Percentiles rank a stretch among this genome's conserved stretches.
Conservation (phyloP, 2,888 invertebrate genomes). For the Andrena flavipes region DNA sequence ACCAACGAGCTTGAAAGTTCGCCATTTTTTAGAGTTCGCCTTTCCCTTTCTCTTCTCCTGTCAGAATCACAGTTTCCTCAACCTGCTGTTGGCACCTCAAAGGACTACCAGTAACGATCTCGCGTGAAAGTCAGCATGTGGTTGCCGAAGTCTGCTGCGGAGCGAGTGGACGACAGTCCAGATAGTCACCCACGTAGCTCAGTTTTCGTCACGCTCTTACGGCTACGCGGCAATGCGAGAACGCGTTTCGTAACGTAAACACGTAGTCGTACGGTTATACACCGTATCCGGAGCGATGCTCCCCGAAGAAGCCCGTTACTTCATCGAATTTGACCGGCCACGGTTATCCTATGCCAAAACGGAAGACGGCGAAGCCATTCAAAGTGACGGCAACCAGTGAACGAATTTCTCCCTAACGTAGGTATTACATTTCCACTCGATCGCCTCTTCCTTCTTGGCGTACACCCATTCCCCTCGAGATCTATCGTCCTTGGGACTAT, state of each 20-base stretch:
- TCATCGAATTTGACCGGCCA: conserved; percentile 52
- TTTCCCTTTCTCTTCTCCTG: not conserved
- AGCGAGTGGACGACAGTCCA: conserved; percentile 37
- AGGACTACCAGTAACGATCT: not conserved
- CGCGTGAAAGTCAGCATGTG: conserved; percentile 36
- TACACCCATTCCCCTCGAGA: conserved; percentile 1
- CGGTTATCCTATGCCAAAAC: conserved; percentile 28
- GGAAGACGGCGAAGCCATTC: conserved; percentile 60
- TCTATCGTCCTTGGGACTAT: no score
- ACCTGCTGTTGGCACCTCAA: not conserved
- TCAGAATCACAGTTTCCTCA: not conserved
- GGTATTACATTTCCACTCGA: conserved; percentile 9
- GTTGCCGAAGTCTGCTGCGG: conserved; percentile 18
- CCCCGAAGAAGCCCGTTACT: conserved; percentile 56
- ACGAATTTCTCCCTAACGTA: not conserved
- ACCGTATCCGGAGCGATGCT: conserved; percentile 45
- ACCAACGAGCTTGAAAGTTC: not conserved
- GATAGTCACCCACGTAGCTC: conserved; percentile 55
- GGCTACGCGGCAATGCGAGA: conserved; percentile 69
- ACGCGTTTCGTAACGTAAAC: conserved; percentile 72
- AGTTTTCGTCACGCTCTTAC: conserved; percentile 76
- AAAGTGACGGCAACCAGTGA: conserved; percentile 23
- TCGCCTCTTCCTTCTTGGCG: not conserved
- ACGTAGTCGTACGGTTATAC: conserved; percentile 32
- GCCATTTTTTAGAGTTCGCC: not conserved